Percentiles rank a stretch among this genome's conserved stretches.
Evolutionary conservation across 2,113 vertebrate genomes (phyloP).

Genomic region (Pollachius pollachius): DNA sequence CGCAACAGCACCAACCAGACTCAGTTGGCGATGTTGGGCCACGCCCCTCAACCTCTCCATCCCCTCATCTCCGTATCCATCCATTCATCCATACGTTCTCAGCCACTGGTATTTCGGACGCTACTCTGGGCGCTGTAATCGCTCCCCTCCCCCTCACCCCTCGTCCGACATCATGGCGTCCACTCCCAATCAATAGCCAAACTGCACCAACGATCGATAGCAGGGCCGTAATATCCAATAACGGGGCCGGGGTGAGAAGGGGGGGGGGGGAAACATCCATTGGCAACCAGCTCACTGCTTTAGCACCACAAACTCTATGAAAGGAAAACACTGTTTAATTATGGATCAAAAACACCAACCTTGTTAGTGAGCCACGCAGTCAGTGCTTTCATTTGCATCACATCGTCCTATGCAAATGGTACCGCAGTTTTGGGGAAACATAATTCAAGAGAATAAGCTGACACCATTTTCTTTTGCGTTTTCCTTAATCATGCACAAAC

Average conservation of each 20-base stretch:
- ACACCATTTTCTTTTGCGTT: slow-evolving; percentile 19
- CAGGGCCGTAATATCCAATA: slow-evolving; percentile 48
- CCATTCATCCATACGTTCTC: slow-evolving; percentile 47
- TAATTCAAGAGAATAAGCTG: slow-evolving; percentile 26
- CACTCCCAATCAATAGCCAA: slow-evolving; percentile 67
- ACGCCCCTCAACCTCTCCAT: no score
- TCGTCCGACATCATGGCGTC: slow-evolving; percentile 61
- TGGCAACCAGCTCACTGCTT: slow-evolving; percentile 24
- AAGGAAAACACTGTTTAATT: slow-evolving; percentile 53
- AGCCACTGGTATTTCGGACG: slow-evolving; percentile 45
- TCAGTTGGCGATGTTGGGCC: slow-evolving; percentile 28
- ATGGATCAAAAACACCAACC: slow-evolving; percentile 56
- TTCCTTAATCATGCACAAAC: slow-evolving; percentile 33
- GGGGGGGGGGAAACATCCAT: slow-evolving; percentile 7
- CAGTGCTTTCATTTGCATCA: slow-evolving; percentile 38
- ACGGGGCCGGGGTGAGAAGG: slow-evolving; percentile 34
- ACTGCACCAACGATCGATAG: slow-evolving; percentile 59
- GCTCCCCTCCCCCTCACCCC: slow-evolving; percentile 17
- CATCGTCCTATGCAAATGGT: slow-evolving; percentile 55
- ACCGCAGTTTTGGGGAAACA: slow-evolving; percentile 26
- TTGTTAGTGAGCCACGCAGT: slow-evolving; percentile 60
- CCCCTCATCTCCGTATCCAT: slow-evolving; percentile 12
- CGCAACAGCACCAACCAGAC: slow-evolving; percentile 16
- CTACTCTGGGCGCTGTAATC: slow-evolving; percentile 57
- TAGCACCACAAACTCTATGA: slow-evolving; percentile 39